Evolutionary conservation across 2,113 vertebrate genomes (phyloP).

Genomic region (Phaethon lepturus): DNA sequence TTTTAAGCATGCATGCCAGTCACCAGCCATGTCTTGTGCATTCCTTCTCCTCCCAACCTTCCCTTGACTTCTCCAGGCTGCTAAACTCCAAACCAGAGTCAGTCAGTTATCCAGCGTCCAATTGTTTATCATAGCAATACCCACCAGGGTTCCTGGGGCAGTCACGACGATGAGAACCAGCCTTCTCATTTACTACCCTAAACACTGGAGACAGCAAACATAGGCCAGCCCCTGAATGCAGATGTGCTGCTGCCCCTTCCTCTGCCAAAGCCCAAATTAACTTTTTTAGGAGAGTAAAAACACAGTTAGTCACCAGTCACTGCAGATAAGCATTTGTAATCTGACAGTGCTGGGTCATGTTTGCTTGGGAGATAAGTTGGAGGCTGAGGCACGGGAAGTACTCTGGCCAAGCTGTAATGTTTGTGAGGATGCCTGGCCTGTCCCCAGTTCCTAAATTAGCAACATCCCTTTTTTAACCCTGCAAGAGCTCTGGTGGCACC

Average conservation of each 20-base stretch:
- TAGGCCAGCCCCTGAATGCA: neutral
- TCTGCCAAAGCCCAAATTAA: slow-evolving; percentile 34
- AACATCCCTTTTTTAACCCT: neutral
- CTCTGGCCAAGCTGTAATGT: neutral
- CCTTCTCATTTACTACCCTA: neutral
- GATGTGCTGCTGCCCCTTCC: neutral
- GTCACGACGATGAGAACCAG: neutral
- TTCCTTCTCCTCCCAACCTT: neutral
- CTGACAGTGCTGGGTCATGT: slow-evolving; percentile 43
- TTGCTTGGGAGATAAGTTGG: slow-evolving; percentile 54
- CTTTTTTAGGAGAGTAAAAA: slow-evolving; percentile 22
- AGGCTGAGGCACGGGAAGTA: slow-evolving; percentile 43
- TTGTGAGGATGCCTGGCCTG: slow-evolving; percentile 4
- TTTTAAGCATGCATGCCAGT: slow-evolving; percentile 14
- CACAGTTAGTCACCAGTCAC: neutral
- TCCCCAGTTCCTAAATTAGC: slow-evolving; percentile 22
- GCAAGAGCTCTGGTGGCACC: neutral
- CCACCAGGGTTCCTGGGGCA: neutral
- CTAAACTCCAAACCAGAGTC: neutral
- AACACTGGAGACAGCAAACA: neutral
- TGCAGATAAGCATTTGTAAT: slow-evolving; percentile 55
- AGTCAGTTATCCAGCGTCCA: neutral
- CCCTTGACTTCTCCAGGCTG: neutral
- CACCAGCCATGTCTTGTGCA: neutral
- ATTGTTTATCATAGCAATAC: neutral